Evolutionary conservation across 1,140 invertebrate genomes (phyloP).

Genomic region (Sarcophaga peregrina): DNA sequence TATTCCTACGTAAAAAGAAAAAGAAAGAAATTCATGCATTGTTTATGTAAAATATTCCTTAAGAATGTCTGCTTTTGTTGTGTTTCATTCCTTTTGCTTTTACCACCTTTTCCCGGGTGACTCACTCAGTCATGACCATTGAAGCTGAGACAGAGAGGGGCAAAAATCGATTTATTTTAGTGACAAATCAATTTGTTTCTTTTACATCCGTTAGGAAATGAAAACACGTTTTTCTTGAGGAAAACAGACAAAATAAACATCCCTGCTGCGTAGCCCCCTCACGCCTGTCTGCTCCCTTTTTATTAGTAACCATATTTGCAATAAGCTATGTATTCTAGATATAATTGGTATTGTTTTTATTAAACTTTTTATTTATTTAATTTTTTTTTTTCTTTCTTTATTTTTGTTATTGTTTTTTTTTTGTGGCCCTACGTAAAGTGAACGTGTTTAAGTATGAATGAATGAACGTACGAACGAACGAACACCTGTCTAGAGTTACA

Average conservation of each 20-base stretch:
- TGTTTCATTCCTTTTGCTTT: too few species aligned
- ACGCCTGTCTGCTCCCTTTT: too few species aligned
- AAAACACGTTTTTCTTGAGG: background rate
- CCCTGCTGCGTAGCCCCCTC: background rate
- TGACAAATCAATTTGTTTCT: slow-evolving; percentile 25
- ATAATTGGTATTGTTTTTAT: background rate
- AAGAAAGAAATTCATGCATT: too few species aligned
- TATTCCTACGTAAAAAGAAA: too few species aligned
- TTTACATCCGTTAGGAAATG: slow-evolving; percentile 9
- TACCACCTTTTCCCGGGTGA: too few species aligned
- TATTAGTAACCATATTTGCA: background rate
- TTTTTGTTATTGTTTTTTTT: slow-evolving; percentile 17
- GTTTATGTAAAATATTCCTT: too few species aligned
- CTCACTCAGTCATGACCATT: too few species aligned
- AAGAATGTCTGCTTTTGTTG: too few species aligned
- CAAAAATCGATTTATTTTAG: background rate
- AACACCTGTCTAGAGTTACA: slow-evolving; percentile 9
- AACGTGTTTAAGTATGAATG: slow-evolving; percentile 33
- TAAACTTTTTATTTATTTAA: background rate
- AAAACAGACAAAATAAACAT: background rate
- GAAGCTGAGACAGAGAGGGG: too few species aligned
- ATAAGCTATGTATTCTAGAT: slow-evolving; percentile 1
- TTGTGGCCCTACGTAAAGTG: background rate
- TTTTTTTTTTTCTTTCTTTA: background rate
- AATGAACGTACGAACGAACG: background rate